Conservation (phyloP, 2,888 invertebrate species). For the Polydrusus cervinus region DNA sequence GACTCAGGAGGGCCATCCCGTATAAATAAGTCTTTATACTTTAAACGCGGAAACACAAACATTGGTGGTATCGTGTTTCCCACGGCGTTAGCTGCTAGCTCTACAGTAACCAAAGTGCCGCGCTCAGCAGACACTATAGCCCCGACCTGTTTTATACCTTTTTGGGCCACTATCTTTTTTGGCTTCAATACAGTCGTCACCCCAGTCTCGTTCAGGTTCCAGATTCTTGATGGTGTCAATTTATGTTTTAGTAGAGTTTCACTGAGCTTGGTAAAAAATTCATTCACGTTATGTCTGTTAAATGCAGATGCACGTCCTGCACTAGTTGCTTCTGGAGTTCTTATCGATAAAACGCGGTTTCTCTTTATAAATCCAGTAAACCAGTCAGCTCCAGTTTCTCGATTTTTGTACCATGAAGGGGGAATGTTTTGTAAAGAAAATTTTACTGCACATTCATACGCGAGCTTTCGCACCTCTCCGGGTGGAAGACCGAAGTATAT, state of each 20-base stretch:
- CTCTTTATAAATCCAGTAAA: conserved; percentile 25
- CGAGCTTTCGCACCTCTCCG: no score
- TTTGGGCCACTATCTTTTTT: conserved; percentile 16
- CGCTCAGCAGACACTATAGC: no score
- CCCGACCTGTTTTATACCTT: no score
- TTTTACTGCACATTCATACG: no score
- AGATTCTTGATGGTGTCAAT: no score
- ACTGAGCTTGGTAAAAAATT: no score
- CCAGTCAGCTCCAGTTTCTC: conserved; percentile 16
- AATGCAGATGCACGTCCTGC: no score
- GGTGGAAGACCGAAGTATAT: conserved; percentile 20
- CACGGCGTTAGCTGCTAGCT: background rate
- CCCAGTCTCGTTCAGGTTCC: no score
- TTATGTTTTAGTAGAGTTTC: no score
- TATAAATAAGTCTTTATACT: conserved; percentile 9
- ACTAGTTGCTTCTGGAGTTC: no score
- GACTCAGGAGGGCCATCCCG: background rate
- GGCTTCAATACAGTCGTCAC: conserved; percentile 27
- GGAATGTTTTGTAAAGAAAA: conserved; percentile 15
- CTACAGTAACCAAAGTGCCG: no score
- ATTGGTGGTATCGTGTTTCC: conserved; percentile 21
- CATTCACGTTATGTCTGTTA: no score
- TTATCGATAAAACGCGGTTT: background rate
- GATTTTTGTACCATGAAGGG: conserved; percentile 1
- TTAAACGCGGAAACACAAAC: conserved; percentile 21